Evolutionary conservation across 2,113 vertebrate species (phyloP).

Genomic region (Emydura subglobosa): DNA sequence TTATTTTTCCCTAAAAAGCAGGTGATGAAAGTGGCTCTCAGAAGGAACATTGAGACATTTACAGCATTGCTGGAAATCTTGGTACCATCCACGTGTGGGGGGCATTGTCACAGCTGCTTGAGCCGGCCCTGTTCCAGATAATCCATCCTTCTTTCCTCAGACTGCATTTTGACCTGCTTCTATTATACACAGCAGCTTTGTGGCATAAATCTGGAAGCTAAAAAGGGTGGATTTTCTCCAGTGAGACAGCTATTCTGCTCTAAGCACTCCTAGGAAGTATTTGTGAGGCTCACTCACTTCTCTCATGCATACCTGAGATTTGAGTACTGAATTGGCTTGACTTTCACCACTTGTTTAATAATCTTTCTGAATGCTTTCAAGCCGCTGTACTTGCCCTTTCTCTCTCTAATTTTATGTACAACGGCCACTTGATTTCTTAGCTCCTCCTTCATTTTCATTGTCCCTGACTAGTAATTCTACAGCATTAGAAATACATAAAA

Average conservation of each 20-base stretch:
- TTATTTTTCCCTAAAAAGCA: background rate
- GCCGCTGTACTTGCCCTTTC: background rate
- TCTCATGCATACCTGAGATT: accelerated
- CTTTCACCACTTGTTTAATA: background rate
- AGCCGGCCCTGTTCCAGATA: background rate
- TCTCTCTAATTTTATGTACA: background rate
- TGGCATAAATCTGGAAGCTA: background rate
- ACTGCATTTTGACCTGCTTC: background rate
- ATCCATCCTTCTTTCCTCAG: background rate
- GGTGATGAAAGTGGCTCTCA: background rate
- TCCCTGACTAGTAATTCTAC: background rate
- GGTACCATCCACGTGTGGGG: background rate
- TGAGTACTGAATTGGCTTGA: background rate
- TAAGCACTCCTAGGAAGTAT: accelerated
- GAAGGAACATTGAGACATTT: background rate
- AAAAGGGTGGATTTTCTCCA: background rate
- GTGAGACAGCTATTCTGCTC: background rate
- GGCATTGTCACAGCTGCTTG: background rate
- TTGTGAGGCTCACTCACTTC: background rate
- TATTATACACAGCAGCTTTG: background rate
- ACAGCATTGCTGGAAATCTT: background rate
- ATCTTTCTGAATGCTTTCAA: background rate
- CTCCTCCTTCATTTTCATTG: background rate
- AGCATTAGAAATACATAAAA: background rate
- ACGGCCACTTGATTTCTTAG: background rate